A percentile compares a stretch with the other conserved stretches of the same genome.
phyloP scores from a whole-genome alignment of 2,113 vertebrate genomes.

The Trogon surrucura region DNA sequence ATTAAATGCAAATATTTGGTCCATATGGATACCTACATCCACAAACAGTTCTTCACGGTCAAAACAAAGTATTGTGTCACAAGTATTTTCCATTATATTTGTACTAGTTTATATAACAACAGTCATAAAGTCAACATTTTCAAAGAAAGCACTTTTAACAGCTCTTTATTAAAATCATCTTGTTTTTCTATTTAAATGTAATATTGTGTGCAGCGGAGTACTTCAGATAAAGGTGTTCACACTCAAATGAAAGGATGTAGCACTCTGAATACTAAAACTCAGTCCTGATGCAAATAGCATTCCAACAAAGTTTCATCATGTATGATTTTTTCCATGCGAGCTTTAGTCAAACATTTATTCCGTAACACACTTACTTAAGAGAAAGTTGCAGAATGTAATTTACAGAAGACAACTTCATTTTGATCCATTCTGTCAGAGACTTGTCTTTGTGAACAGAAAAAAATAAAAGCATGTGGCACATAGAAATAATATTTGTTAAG shows the following conservation, averaged over 20 bases:
- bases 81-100: neutral
- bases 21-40: rapidly evolving
- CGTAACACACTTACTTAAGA: neutral
- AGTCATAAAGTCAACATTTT: neutral
- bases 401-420: neutral
- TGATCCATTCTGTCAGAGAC: neutral
- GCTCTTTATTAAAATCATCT: neutral
- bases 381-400: neutral
- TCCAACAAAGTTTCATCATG: neutral
- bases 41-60: neutral
- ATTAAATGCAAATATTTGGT: neutral
- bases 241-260: neutral
- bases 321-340: neutral
- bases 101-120: neutral
- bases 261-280: neutral
- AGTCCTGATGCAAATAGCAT: neutral
- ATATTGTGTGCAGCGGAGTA: neutral
- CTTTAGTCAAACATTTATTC: neutral
- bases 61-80: neutral
- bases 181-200: neutral
- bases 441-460: neutral
- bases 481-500: neutral
- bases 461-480: neutral
- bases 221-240: neutral
- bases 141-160: neutral